phyloP scores from a whole-genome alignment of 1,140 invertebrate species.

The Latrodectus geometricus region DNA sequence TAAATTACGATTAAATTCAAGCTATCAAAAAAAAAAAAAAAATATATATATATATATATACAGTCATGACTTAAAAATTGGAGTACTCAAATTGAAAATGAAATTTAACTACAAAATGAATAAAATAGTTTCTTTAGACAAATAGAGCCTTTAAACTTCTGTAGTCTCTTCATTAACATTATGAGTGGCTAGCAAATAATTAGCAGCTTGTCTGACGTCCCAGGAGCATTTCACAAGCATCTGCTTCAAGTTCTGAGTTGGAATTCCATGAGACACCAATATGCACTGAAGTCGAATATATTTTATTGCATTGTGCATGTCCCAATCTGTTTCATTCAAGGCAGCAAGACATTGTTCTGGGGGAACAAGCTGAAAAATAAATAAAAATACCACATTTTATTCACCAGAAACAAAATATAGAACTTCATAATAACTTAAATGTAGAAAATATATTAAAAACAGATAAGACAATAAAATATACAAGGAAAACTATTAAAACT shows the following conservation, averaged over 20 bases:
- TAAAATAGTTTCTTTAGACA: background rate
- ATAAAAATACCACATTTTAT: too few relatives aligned
- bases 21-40: background rate
- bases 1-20: too few relatives aligned
- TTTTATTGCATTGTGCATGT: conserved; percentile 90
- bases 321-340: conserved; percentile 86
- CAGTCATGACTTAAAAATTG: background rate
- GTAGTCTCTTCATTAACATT: conserved; percentile 64
- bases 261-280: conserved; percentile 67
- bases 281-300: conserved; percentile 79
- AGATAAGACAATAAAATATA: too few relatives aligned
- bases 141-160: conserved; percentile 58
- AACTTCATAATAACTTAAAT: too few relatives aligned
- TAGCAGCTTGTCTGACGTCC: conserved; percentile 69
- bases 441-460: too few relatives aligned
- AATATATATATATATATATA: background rate
- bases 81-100: background rate
- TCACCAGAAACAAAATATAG: too few relatives aligned
- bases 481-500: too few relatives aligned
- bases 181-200: conserved; percentile 67
- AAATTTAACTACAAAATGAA: background rate
- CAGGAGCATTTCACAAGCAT: conserved; percentile 68
- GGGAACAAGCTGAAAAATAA: conserved; percentile 74
- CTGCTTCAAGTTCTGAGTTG: conserved; percentile 68
- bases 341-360: conserved; percentile 83